Base-by-base conservation (phyloP, 2,797 vertebrate species). In the Anomalospiza imberbis region DNA sequence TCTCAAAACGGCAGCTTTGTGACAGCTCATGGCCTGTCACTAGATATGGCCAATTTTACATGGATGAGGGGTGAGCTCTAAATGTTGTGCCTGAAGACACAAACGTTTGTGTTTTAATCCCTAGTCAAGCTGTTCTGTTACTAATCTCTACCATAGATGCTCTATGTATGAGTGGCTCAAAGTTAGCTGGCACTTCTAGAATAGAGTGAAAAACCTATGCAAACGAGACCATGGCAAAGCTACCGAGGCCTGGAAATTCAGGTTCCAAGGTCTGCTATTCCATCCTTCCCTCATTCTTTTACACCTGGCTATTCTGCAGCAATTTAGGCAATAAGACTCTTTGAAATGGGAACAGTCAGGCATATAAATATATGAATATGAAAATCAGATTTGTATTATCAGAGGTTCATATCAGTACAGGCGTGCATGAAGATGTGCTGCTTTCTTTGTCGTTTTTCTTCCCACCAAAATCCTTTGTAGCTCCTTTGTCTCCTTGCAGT, bases 291-390 rank as follows among this genome's bases (percentile, higher is more conserved):
- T 94, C 74, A 18, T 95, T 89, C 78, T 66, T 83, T 93, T 85
- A 84, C 77, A 92, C 83, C 94, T 92, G 81, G 88, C 92, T 91
- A 76, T 95, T 96, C 81, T 95, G 67, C n/a, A 47, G 94, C 67
- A 63, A 95, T 93, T 94, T 95, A 93, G 75, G 87, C 88, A 94
- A 94, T 92, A 80, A 94, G 91, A 48, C 50, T 91, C 91, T 96
- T 95, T 93, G 94, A 95, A 95, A 95, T 92, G 79, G 75, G 92
- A 95, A 91, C 94, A 85, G 77, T 50, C 78, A 92, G 92, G 48
- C 36, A 71, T 74, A 91, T 79, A 95, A 94, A 88, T 95, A 84
- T 53, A 91, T 96, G 95, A 90, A 91, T 96, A 95, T 54, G 91
- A 54, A 93, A 91, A 93, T 70, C 18, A 14, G 45, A 83, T 77